Base-by-base conservation (phyloP, 2,797 vertebrate genomes). In the Anguilla obscura region DNA sequence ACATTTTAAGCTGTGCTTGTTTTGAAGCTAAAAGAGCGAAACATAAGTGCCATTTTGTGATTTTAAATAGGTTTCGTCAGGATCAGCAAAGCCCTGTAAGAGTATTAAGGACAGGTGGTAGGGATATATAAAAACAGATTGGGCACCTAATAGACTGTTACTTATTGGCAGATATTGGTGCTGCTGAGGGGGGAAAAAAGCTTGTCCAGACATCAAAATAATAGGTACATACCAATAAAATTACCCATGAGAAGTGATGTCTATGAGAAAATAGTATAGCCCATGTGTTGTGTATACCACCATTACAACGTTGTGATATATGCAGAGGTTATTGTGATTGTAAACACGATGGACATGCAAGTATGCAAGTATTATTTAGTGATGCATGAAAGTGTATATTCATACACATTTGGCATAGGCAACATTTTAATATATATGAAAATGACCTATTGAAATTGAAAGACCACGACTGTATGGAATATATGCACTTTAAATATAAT, bases 1-100 rank as follows among this genome's bases (percentile, higher is more conserved):
- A 71, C 69, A 71, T 71, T 71, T 71, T 30, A 71, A 71, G 69
- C n/a, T 66, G 60, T 66, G 60, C 60, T 71, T 71, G 69, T 71
- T 71, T 71, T 71, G 27, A 71, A 33, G 27, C 69, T 71, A 71
- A 71, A n/a, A 66, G 60, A 66, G 69, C 14, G 69, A 30, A 71
- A 30, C 69, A 16, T 71, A 71, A 71, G 69, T 71, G 69, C 69
- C 27, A 71, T 71, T 71, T 71, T 30, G 69, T 71, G 69, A 33
- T 71, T 71, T 71, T 71, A 30, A 71, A 71, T 71, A 30, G n/a
- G 69, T 33, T 71, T 14, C 12, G n/a, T 71, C 27, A 71, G 27
- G 69, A 71, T 71, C n/a, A 33, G 69, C 27, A 33, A 30, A 71
- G n/a, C 69, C 27, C 69, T 71, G 69, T 33, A 71, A 71, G 69